phyloP scores from a whole-genome alignment of 2,888 invertebrate genomes.

The Coelinius sp. region DNA sequence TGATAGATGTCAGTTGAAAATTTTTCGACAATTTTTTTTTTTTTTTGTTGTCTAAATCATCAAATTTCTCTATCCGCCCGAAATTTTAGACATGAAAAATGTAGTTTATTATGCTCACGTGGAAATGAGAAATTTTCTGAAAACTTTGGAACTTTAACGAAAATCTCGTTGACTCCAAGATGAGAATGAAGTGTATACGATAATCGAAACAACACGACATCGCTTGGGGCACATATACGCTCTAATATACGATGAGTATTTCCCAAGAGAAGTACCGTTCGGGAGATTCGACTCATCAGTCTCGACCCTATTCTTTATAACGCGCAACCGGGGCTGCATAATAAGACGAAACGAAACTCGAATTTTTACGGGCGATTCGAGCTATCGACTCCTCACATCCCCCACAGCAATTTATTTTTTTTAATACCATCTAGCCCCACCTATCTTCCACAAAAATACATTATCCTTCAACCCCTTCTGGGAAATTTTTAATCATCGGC shows the following conservation, averaged over 20 bases:
- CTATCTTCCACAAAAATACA: background rate
- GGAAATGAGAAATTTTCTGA: background rate
- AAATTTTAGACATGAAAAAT: no score
- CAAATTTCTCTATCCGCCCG: no score
- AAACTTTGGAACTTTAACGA: background rate
- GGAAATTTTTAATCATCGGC: constrained; percentile 35
- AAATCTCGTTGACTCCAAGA: background rate
- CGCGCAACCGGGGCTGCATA: constrained; percentile 61
- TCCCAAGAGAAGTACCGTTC: constrained; percentile 52
- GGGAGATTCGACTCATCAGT: constrained; percentile 59
- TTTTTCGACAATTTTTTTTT: background rate
- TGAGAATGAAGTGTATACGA: background rate
- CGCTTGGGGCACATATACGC: background rate
- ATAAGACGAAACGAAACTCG: constrained; percentile 54
- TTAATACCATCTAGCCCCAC: constrained; percentile 14
- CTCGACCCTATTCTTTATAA: constrained; percentile 53
- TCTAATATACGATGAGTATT: constrained; percentile 60
- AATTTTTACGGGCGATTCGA: constrained; percentile 55
- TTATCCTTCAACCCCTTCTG: constrained; percentile 31
- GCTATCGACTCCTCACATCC: constrained; percentile 34
- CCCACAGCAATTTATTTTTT: constrained; percentile 28
- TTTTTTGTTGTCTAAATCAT: no score
- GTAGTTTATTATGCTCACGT: no score
- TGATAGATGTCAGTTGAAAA: constrained; percentile 12
- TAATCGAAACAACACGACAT: constrained; percentile 31